These are phyloP conservation scores for Netelia fuscicornis DNA, from an alignment of 2,888 invertebrate genomes.

Conservation along the genomic window DNA sequence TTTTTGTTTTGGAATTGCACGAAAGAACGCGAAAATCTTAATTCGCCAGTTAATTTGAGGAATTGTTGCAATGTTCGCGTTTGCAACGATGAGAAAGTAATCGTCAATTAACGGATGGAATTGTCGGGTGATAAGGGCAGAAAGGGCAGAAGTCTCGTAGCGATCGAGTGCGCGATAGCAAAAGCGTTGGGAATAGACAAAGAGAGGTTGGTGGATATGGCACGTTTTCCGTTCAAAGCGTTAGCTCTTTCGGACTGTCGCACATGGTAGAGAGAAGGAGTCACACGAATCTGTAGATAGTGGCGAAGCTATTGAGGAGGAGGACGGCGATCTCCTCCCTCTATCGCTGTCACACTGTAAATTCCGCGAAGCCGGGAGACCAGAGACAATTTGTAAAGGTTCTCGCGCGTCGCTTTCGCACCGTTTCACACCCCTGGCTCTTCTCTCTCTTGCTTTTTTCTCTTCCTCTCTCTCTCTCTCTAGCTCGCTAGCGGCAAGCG, in stretches of 20 bases:
- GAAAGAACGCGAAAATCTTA: no score
- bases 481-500: slow-evolving; percentile 3
- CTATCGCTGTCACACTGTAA: slow-evolving; percentile 33
- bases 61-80: no score
- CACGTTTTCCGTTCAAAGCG: background rate
- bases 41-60: no score
- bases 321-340: slow-evolving; percentile 13
- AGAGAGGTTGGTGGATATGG: slow-evolving; percentile 13
- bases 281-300: slow-evolving; percentile 1
- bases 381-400: slow-evolving; percentile 62
- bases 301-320: slow-evolving; percentile 12
- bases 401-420: slow-evolving; percentile 50
- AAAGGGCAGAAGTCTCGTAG: background rate
- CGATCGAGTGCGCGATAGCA: slow-evolving; percentile 8
- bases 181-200: background rate
- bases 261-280: slow-evolving; percentile 5
- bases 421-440: slow-evolving; percentile 44
- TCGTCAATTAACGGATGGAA: background rate
- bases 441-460: background rate
- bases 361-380: slow-evolving; percentile 61
- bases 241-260: slow-evolving; percentile 8
- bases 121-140: background rate
- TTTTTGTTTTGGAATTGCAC: no score
- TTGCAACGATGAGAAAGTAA: no score
- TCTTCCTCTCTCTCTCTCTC: background rate